These are phyloP conservation scores for Monomorium pharaonis DNA, from an alignment of 1,140 invertebrate genomes.

Conservation along the genomic window DNA sequence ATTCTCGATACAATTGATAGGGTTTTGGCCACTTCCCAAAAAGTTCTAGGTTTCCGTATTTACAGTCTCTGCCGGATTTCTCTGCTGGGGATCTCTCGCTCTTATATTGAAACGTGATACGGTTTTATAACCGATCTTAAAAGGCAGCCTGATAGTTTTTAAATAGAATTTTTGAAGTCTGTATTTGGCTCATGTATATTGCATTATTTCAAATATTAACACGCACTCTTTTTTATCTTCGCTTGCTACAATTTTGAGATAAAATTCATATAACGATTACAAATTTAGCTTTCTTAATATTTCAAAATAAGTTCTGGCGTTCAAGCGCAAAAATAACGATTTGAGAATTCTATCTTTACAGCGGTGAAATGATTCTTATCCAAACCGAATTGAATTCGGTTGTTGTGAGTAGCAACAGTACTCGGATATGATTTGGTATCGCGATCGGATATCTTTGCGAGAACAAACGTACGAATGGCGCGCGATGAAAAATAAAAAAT, in stretches of 20 bases:
- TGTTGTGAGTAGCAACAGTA: background rate
- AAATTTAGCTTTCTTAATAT: background rate
- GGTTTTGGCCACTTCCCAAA: background rate
- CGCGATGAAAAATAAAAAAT: background rate
- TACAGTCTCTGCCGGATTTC: background rate
- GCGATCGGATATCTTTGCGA: background rate
- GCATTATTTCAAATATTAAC: background rate
- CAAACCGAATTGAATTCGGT: background rate
- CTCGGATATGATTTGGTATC: background rate
- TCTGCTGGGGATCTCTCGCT: background rate
- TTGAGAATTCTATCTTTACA: background rate
- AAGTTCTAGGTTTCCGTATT: background rate
- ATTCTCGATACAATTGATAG: background rate
- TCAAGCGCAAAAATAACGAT: background rate
- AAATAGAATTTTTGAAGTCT: background rate
- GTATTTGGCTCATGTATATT: background rate
- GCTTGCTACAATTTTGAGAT: background rate
- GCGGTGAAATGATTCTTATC: background rate
- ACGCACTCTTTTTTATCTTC: background rate
- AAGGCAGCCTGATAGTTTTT: background rate
- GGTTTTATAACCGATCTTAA: background rate
- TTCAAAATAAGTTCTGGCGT: background rate
- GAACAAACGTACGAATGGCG: background rate
- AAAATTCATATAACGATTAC: background rate
- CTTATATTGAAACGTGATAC: background rate